phyloP scores from a whole-genome alignment of 2,888 invertebrate species.

The Diarsia brunnea region DNA sequence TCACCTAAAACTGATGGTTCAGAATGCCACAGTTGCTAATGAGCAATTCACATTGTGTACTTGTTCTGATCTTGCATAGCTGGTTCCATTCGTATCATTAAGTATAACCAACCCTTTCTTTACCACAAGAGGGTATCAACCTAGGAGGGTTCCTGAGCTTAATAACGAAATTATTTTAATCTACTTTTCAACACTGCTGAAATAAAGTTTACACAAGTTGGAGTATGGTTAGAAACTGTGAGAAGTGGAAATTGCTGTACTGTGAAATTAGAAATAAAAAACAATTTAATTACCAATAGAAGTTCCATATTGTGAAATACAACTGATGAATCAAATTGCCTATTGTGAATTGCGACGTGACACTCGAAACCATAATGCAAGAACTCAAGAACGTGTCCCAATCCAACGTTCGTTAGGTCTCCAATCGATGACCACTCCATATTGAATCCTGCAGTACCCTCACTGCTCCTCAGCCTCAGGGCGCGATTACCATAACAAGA shows the following conservation, averaged over 20 bases:
- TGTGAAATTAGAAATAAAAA: background rate
- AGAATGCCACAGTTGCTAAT: background rate
- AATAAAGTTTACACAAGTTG: constrained; percentile 27
- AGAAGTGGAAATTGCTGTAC: background rate
- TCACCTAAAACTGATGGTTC: background rate
- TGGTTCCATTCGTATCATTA: constrained; percentile 19
- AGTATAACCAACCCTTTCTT: constrained; percentile 64
- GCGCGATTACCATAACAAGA: constrained; percentile 89
- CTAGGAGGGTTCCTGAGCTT: constrained; percentile 33
- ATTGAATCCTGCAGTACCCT: constrained; percentile 75
- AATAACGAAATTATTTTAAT: constrained; percentile 63
- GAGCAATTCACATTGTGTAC: background rate
- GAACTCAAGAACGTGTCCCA: constrained; percentile 58
- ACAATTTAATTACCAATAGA: background rate
- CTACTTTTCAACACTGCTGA: constrained; percentile 45
- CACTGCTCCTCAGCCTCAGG: constrained; percentile 80
- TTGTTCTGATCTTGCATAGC: constrained; percentile 28
- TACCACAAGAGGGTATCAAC: constrained; percentile 9
- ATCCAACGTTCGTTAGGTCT: constrained; percentile 68
- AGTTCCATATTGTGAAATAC: background rate
- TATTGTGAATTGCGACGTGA: constrained; percentile 24
- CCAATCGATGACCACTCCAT: constrained; percentile 82
- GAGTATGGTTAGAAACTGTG: background rate
- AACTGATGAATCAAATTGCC: background rate
- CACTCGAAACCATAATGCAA: constrained; percentile 31